Base-by-base conservation (phyloP, 2,113 vertebrate genomes). In the Rhineura floridana region DNA sequence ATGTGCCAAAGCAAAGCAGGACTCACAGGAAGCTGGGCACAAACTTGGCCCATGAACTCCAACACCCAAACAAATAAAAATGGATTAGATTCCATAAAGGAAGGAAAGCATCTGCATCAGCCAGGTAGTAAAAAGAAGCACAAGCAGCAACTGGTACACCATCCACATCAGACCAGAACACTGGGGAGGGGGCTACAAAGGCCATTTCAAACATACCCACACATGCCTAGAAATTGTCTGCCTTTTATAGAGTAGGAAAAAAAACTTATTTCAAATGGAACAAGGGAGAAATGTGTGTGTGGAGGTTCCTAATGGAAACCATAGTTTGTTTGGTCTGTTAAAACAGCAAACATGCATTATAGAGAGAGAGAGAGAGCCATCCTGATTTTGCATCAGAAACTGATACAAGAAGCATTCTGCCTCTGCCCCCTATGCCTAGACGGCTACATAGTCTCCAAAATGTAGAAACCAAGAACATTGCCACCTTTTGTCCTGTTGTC, bases 161-260 rank as follows among this genome's bases (percentile, higher is more conserved):
- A 30, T 70, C 79, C 36, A 80, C 65, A 42, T n/a, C 76, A 52
- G n/a, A 86, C 42, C 65, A 39, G 36, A 70, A 50, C 65, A 83
- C 4, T 48, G 30, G n/a, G 50, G 36, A 73, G 59, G 75, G n/a
- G n/a, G 36, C n/a, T 59, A 25, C 48, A 59, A 30, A n/a, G 42
- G 69, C 25, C 50, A 75, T 75, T 85, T 46, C 23, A 65, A 89
- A 90, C 88, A 88, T 89, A 90, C 87, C 83, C 82, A 3, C 33
- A 83, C 30, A 83, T 36, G 36, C 52, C 81, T 0, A 0, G 30
- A 67, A 88, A 67, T 48, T 62, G 30, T 88, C 39, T 50, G 85
- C 42, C 73, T 30, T 76, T 84, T 84, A 72, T 79, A 36, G 21
- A 94, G 88, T 87, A 94, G 42, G 5, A 42, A 52, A 42, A 25